Conservation (phyloP, 1,140 invertebrate genomes). For the Drosophila auraria region DNA sequence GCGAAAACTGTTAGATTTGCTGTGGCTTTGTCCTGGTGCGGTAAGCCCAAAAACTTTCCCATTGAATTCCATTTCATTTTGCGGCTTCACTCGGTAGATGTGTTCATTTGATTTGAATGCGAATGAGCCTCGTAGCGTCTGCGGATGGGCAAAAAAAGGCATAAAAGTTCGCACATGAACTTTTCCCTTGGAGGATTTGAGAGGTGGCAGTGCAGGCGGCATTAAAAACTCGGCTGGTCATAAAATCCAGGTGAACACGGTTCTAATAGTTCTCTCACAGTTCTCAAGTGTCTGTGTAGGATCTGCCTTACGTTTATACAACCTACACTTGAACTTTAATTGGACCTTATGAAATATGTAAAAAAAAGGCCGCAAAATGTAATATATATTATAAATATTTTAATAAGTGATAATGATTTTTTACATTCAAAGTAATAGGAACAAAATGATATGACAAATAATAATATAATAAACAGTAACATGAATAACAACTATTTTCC, state of each 20-base stretch:
- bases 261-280: slow-evolving; percentile 44
- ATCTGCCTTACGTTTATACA: background rate
- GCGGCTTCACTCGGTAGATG: slow-evolving; percentile 62
- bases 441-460: too few species aligned
- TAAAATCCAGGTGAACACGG: slow-evolving; percentile 64
- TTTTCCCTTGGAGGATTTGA: slow-evolving; percentile 29
- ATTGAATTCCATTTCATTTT: slow-evolving; percentile 80
- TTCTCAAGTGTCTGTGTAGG: slow-evolving; percentile 47
- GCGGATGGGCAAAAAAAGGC: slow-evolving; percentile 49
- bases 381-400: too few species aligned
- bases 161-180: slow-evolving; percentile 80
- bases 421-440: too few species aligned
- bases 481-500: too few species aligned
- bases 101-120: slow-evolving; percentile 82
- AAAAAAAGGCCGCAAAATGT: too few species aligned
- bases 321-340: slow-evolving; percentile 2
- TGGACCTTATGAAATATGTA: background rate
- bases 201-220: slow-evolving; percentile 19
- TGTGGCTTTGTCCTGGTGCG: slow-evolving; percentile 60
- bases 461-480: too few species aligned
- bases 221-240: slow-evolving; percentile 66
- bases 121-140: slow-evolving; percentile 51
- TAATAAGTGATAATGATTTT: too few species aligned
- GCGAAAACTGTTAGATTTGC: slow-evolving; percentile 56
- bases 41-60: slow-evolving; percentile 65